A percentile compares a stretch with the other conserved stretches of the same genome.
These are phyloP conservation scores for Tachuris rubrigastra DNA, from an alignment of 2,113 vertebrate species.

Conservation along the genomic window DNA sequence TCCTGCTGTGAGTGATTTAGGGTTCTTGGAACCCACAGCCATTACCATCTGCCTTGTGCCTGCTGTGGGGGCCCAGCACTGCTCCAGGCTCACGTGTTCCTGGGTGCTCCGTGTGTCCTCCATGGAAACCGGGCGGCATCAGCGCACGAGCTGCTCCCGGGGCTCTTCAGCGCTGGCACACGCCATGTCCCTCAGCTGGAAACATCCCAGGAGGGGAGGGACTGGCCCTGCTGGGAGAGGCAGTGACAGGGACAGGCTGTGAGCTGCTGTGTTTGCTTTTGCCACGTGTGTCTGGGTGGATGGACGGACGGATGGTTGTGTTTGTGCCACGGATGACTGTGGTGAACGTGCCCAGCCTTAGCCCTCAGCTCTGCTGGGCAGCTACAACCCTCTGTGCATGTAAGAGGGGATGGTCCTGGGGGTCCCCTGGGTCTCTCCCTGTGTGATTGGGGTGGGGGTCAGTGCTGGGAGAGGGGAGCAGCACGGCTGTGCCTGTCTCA, in stretches of 20 bases:
- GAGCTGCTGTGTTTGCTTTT: background rate
- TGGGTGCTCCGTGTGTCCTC: background rate
- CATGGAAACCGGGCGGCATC: background rate
- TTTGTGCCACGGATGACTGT: accelerated
- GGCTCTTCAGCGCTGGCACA: background rate
- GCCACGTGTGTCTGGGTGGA: accelerated
- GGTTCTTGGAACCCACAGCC: background rate
- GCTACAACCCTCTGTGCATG: accelerated
- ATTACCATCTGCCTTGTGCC: background rate
- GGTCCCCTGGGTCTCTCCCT: accelerated
- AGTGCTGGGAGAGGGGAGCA: background rate
- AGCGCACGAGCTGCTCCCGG: accelerated
- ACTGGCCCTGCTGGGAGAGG: background rate
- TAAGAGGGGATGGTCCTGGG: background rate
- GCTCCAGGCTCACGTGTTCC: background rate
- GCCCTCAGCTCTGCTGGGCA: background rate
- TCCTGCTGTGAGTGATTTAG: background rate
- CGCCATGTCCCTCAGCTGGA: background rate
- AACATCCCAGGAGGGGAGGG: background rate
- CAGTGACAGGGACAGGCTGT: background rate
- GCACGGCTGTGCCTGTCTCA: background rate
- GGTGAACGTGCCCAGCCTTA: accelerated
- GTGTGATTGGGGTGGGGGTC: accelerated
- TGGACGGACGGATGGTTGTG: background rate
- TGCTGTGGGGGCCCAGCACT: background rate